Conservation (phyloP, 2,888 invertebrate genomes). For the Diabrotica balteata region DNA sequence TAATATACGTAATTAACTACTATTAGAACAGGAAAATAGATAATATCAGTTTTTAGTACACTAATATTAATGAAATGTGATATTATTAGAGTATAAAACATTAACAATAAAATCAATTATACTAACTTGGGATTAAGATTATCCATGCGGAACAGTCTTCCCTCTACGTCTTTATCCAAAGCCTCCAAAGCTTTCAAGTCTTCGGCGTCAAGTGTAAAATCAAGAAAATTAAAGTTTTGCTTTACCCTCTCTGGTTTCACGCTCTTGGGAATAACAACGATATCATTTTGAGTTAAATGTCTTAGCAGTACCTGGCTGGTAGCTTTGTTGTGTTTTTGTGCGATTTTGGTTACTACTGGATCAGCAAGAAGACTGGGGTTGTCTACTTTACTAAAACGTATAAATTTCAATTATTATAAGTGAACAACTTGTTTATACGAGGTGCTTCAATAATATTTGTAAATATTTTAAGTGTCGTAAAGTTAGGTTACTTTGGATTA, state of each 20-base stretch:
- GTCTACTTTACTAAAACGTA: slow-evolving; percentile 14
- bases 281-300: slow-evolving; percentile 75
- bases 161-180: slow-evolving; percentile 67
- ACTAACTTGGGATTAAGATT: slow-evolving; percentile 8
- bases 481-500: background rate
- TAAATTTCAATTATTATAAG: slow-evolving; percentile 1
- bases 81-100: too few species aligned
- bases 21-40: too few species aligned
- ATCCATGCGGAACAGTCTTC: slow-evolving; percentile 5
- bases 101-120: background rate
- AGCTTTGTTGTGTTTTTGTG: slow-evolving; percentile 68
- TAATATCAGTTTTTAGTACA: too few species aligned
- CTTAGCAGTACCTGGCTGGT: slow-evolving; percentile 77
- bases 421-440: too few species aligned
- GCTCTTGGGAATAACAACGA: slow-evolving; percentile 84
- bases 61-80: too few species aligned
- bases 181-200: slow-evolving; percentile 68
- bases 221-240: slow-evolving; percentile 78
- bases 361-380: slow-evolving; percentile 9
- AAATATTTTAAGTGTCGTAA: background rate
- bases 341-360: slow-evolving; percentile 57
- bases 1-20: too few species aligned
- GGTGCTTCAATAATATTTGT: too few species aligned
- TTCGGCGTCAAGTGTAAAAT: slow-evolving; percentile 68
- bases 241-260: slow-evolving; percentile 73